phyloP scores from a whole-genome alignment of 2,797 vertebrate species.

The Darevskia mixta region DNA sequence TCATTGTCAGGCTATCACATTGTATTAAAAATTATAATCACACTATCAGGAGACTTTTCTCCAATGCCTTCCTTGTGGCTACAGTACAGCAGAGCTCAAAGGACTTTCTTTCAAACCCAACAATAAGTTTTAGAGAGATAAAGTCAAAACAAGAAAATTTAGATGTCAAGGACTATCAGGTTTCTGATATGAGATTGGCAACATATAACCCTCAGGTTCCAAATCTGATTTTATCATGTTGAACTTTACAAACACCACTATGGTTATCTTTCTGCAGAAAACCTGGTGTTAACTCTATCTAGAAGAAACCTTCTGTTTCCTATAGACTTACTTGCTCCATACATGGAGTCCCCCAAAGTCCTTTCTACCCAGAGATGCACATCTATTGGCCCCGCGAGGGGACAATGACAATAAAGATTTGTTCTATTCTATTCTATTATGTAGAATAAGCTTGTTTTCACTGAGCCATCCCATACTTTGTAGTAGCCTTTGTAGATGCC shows the following conservation, averaged over 20 bases:
- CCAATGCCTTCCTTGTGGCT: constrained; percentile 15
- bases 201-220: neutral
- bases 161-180: constrained; percentile 11
- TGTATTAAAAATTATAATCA: constrained; percentile 46
- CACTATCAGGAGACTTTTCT: constrained; percentile 27
- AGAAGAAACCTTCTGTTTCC: neutral
- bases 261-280: neutral
- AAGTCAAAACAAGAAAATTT: constrained; percentile 9
- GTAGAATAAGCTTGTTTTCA: neutral
- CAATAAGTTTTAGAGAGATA: constrained; percentile 33
- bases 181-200: constrained; percentile 22
- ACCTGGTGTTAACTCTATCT: neutral
- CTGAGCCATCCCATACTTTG: too few species aligned
- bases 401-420: too few species aligned
- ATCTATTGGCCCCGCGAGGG: neutral
- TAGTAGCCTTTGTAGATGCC: neutral
- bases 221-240: neutral
- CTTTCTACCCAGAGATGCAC: neutral
- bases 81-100: constrained; percentile 24
- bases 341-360: neutral
- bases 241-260: neutral
- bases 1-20: constrained; percentile 1
- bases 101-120: neutral
- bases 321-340: neutral
- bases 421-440: too few species aligned